Evolutionary conservation across 2,888 invertebrate species (phyloP), one percentile per base, ranked within the genome.

Genomic region (Hydraecia micacea): DNA sequence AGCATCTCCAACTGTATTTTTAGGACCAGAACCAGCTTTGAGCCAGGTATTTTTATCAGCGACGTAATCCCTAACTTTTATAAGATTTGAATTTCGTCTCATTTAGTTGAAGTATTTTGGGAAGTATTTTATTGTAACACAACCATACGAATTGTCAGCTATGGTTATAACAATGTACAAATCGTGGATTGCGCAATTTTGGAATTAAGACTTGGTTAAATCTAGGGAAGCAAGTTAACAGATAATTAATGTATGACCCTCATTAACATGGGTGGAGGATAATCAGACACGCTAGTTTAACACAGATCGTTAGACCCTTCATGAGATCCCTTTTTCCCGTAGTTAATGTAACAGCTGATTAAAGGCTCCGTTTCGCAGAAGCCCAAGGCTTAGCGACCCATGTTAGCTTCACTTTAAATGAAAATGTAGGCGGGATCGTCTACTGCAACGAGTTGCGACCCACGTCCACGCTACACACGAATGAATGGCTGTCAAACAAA

Each of bases 211-310:
- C n/a, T 7, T 7, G 9, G 11, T 32, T 6, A 32, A 32, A 25
- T 21, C 21, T 39, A 21, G 25, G 28, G 2, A 8, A 28, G 63
- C 28, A 15, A 25, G 9, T 46, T 25, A 65, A 72, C n/a, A 18
- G 32, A 25, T 65, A 72, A 72, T 36, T n/a, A 32, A 72, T 36
- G 25, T 46, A 42, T 25, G 71, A 21, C 63, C 5, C 42, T 42
- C 25, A 63, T 63, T 46, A 63, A 72, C 32, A 25, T 13, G 32
- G 42, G 46, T 72, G 9, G 42, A 5, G 15, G 46, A 15, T 42
- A 46, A 32, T 60, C 42, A 60, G 60, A 71, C 62, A 8, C 15
- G 9, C n/a, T 36, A 72, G 25, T 63, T 63, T 46, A 63, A 72
- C 63, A 72, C 9, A 25, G 7, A 21, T 42, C 21, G 39, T 72